A percentile compares a stretch with the other conserved stretches of the same genome.
Conservation (phyloP, 2,888 invertebrate genomes). For the Agrochola circellaris region DNA sequence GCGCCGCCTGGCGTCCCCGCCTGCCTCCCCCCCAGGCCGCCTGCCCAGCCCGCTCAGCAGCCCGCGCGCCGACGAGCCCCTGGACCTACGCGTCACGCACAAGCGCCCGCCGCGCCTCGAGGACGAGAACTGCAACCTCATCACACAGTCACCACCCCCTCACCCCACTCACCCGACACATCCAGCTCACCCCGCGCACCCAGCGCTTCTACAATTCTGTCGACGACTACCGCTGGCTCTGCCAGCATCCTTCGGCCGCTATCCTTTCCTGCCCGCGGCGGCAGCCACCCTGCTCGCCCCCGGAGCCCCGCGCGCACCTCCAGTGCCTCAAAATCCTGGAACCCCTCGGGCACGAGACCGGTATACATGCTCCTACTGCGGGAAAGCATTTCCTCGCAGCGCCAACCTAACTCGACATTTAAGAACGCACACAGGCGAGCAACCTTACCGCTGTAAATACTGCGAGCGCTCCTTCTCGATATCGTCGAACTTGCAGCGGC, state of each 20-base stretch:
- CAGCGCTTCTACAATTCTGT: slow-evolving; percentile 87
- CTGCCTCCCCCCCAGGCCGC: slow-evolving; percentile 84
- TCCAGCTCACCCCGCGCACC: slow-evolving; percentile 91
- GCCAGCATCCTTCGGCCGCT: slow-evolving; percentile 88
- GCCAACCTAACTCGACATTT: slow-evolving; percentile 99
- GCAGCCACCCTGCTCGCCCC: slow-evolving; percentile 87
- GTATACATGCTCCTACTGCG: slow-evolving; percentile 99
- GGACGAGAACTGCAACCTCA: slow-evolving; percentile 96
- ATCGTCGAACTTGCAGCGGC: slow-evolving; percentile 99
- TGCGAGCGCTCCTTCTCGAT: slow-evolving; percentile 99
- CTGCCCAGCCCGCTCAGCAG: slow-evolving; percentile 90
- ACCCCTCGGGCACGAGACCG: slow-evolving; percentile 95
- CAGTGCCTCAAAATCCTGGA: slow-evolving; percentile 84
- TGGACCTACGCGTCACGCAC: slow-evolving; percentile 96
- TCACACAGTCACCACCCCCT: slow-evolving; percentile 91
- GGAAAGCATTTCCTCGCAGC: slow-evolving; percentile 98
- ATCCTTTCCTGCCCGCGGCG: slow-evolving; percentile 88
- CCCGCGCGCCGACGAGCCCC: slow-evolving; percentile 93
- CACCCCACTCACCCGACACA: slow-evolving; percentile 88
- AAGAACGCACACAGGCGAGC: slow-evolving; percentile 99
- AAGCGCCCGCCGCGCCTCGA: slow-evolving; percentile 94
- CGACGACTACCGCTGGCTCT: slow-evolving; percentile 86
- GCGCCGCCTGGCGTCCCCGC: slow-evolving; percentile 94
- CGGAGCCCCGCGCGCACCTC: slow-evolving; percentile 84
- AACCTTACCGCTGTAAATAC: slow-evolving; percentile 99